Base-by-base conservation (phyloP, 2,888 invertebrate genomes). In the Branchipolynoe longqiensis region DNA sequence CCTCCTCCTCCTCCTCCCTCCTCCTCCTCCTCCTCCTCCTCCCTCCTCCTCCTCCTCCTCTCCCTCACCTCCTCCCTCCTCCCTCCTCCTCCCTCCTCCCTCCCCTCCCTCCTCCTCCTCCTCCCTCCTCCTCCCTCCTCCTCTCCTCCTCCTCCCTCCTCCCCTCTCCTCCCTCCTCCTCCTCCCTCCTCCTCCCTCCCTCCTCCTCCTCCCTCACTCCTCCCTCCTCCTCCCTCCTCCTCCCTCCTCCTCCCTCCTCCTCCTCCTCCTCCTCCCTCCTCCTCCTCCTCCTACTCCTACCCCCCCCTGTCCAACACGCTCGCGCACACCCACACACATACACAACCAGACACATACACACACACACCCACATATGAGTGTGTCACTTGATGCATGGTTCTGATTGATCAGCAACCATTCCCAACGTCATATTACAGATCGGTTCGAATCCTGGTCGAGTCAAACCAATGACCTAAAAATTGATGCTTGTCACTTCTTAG, bases 181-280 rank as follows among this genome's bases (percentile, higher is more conserved):
- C 4, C 64, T 18, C 31, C 28, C 31, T 18, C 14, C 8, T 28
- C 28, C 18, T 64, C 64, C 36, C 4, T 28, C 4, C 31, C 4
- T 36, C 64, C 64, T 28, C 64, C 31, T 18, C 64, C 64, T 62
- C 64, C n/a, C n/a, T n/a, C n/a, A n/a, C n/a, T n/a, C n/a, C n/a
- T 33, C 36, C 64, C 64, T 64, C 64, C 64, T 62, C n/a, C 62
- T 31, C 62, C 62, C 31, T 62, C 25, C 31, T 14, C 25, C 62
- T 31, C 28, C 14, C 28, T 14, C 31, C 25, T 28, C 62, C 62
- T 14, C 62, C 31, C 25, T 2, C 62, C 28, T 18, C 62, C 25
- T 14, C 58, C 8, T 25, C 58, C 4, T 4, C 58, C 62, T 31
- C 12, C 62, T 14, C 28, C 25, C 28, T 2, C 62, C 28, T 1